Evolutionary conservation across 2,113 vertebrate species (phyloP).

Genomic region (Porphyrio hochstetteri): DNA sequence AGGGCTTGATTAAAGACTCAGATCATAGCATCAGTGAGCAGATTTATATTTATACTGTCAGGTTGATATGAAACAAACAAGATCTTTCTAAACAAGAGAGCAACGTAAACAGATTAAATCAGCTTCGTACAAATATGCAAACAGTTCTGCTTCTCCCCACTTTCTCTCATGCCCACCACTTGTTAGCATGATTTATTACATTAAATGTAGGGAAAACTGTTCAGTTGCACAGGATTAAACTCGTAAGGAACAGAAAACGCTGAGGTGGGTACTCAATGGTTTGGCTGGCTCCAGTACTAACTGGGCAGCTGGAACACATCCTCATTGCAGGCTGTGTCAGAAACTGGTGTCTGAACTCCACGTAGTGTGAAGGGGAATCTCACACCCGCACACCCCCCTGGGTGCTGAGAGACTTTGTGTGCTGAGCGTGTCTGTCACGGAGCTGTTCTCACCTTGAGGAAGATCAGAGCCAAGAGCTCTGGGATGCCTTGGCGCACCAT

Average conservation of each 20-base stretch:
- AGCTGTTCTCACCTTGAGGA: not conserved
- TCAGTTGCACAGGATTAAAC: not conserved
- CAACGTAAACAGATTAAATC: not conserved
- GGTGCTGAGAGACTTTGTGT: not conserved
- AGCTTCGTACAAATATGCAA: not conserved
- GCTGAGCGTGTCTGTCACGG: not conserved
- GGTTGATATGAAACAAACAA: slow-evolving; percentile 8
- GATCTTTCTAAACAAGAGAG: not conserved
- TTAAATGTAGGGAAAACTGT: not conserved
- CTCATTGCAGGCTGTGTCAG: not conserved
- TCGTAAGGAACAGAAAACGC: not conserved
- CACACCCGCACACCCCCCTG: accelerated
- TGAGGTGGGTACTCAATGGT: not conserved
- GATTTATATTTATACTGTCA: not conserved
- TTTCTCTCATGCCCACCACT: not conserved
- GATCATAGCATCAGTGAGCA: not conserved
- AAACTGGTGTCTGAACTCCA: not conserved
- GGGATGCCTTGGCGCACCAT: not conserved
- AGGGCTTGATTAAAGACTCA: not conserved
- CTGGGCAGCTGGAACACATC: not conserved
- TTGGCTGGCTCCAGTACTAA: not conserved
- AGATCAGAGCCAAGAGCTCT: not conserved
- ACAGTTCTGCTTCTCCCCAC: not conserved
- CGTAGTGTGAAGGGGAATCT: not conserved
- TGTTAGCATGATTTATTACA: not conserved